A percentile compares a stretch with the other conserved stretches of the same genome.
Conservation (phyloP, 2,797 vertebrate species). For the Chrysocyon brachyurus region DNA sequence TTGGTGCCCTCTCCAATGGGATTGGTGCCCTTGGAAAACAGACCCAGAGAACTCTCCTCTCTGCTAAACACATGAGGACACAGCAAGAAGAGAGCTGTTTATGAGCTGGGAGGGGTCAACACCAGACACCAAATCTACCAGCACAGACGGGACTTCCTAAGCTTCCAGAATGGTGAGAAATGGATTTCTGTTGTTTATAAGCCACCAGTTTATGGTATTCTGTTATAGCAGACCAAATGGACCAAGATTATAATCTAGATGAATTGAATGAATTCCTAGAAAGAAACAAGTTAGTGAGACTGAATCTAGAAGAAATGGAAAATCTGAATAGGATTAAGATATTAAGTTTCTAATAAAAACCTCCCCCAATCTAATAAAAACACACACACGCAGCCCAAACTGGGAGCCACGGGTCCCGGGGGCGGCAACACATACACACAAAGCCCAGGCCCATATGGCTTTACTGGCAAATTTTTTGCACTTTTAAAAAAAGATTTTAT, state of each 20-base stretch:
- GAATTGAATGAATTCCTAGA: not conserved
- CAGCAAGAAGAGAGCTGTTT: fast-evolving
- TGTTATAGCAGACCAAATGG: too few relatives aligned
- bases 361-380: too few relatives aligned
- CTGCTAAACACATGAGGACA: fast-evolving
- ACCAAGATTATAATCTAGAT: not conserved
- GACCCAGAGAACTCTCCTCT: not conserved
- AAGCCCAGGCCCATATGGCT: fast-evolving
- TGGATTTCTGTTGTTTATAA: too few relatives aligned
- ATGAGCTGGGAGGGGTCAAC: fast-evolving
- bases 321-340: not conserved
- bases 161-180: not conserved
- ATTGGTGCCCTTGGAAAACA: too few relatives aligned
- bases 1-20: too few relatives aligned
- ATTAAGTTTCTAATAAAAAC: not conserved
- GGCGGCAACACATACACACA: too few relatives aligned
- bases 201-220: not conserved
- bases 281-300: not conserved
- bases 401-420: too few relatives aligned
- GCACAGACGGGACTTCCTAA: not conserved
- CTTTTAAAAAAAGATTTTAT: not conserved
- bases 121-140: fast-evolving
- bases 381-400: too few relatives aligned
- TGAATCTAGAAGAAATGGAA: not conserved
- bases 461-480: not conserved